Percentiles rank a stretch among this genome's conserved stretches.
These are phyloP conservation scores for Harpalus rubripes DNA, from an alignment of 2,888 invertebrate genomes.

Conservation along the genomic window DNA sequence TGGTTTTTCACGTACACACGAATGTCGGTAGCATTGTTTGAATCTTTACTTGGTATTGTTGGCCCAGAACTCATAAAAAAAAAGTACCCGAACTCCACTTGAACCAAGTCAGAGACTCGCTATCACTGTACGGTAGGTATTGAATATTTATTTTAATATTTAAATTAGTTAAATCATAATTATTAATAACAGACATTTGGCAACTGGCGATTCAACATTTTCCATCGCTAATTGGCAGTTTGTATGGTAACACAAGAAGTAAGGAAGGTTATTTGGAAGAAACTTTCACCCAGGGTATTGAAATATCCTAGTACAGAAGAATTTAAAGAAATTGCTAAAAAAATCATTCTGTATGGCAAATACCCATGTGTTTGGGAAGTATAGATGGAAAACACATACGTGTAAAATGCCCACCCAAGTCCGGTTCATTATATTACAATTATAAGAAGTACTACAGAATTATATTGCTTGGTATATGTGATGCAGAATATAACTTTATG, in stretches of 20 bases:
- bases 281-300: background rate
- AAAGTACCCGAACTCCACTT: background rate
- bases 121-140: background rate
- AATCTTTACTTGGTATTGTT: background rate
- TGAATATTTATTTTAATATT: background rate
- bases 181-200: background rate
- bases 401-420: background rate
- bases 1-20: slow-evolving; percentile 1
- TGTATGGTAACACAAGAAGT: background rate
- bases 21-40: background rate
- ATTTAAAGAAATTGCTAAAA: background rate
- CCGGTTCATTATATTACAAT: background rate
- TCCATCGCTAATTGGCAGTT: background rate
- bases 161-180: background rate
- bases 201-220: background rate
- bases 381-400: background rate
- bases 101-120: background rate
- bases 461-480: background rate
- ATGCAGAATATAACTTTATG: background rate
- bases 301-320: background rate
- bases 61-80: background rate
- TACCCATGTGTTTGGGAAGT: background rate
- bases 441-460: background rate
- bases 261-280: background rate
- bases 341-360: background rate